Evolutionary conservation across 2,797 vertebrate species (phyloP).

Genomic region (Karalla daura): DNA sequence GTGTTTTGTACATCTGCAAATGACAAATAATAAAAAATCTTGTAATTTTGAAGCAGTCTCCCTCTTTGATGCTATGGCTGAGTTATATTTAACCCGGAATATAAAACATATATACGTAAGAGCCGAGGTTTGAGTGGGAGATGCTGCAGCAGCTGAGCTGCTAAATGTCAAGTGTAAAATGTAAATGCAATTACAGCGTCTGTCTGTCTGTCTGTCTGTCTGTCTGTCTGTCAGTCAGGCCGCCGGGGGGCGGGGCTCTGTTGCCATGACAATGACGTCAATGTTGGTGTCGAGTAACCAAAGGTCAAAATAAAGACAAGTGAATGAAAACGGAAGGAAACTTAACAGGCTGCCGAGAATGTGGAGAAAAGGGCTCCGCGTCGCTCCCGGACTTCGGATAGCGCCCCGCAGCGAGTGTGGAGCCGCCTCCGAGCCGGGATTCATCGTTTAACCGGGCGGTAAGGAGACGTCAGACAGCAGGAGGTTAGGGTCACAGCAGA

Average conservation of each 20-base stretch:
- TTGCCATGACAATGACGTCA: constrained; percentile 86
- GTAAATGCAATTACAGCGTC: constrained; percentile 49
- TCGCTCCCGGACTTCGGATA: constrained; percentile 17
- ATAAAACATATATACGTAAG: not conserved
- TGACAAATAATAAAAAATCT: too few species aligned
- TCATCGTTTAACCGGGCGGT: constrained; percentile 43
- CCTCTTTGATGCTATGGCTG: too few species aligned
- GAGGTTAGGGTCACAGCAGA: constrained; percentile 77
- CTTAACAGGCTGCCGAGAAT: constrained; percentile 63
- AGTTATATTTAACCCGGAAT: too few species aligned
- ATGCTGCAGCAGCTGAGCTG: not conserved
- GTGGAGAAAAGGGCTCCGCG: constrained; percentile 31
- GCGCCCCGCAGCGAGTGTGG: not conserved
- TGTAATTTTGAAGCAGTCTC: too few species aligned
- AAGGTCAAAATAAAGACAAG: constrained; percentile 87
- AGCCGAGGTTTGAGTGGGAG: not conserved
- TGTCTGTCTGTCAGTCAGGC: too few species aligned
- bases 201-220: too few species aligned
- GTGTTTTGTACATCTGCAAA: too few species aligned
- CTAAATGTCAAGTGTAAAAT: constrained; percentile 38
- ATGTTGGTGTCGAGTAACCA: constrained; percentile 86
- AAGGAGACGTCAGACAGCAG: constrained; percentile 69
- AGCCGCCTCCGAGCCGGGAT: not conserved
- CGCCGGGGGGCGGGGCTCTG: constrained; percentile 69
- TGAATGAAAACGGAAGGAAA: constrained; percentile 83